Evolutionary conservation across 2,113 vertebrate species (phyloP).

Genomic region (Struthidea cinerea): DNA sequence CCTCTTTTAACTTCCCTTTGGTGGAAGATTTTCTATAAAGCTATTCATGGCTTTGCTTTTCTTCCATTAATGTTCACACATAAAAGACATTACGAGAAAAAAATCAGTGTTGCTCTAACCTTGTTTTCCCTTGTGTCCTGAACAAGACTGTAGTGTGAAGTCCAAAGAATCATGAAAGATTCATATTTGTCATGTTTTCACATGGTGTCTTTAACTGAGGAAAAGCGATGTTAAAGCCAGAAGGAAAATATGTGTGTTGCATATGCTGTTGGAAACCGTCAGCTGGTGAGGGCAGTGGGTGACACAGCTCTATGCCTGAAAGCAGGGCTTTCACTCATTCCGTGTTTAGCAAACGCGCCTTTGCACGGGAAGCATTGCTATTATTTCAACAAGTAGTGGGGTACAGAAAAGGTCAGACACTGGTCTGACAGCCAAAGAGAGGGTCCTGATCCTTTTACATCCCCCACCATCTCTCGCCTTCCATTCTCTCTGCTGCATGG

Average conservation of each 20-base stretch:
- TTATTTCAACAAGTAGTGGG: not conserved
- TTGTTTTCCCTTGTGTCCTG: not conserved
- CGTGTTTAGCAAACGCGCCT: not conserved
- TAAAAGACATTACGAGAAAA: not conserved
- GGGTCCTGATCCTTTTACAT: not conserved
- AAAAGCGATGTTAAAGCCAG: not conserved
- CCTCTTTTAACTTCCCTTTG: not conserved
- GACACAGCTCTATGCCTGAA: not conserved
- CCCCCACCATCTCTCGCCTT: not conserved
- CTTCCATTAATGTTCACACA: not conserved
- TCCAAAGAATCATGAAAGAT: not conserved
- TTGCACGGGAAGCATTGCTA: not conserved
- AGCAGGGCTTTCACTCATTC: not conserved
- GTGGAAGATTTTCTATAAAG: not conserved
- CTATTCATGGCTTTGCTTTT: not conserved
- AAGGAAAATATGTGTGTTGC: not conserved
- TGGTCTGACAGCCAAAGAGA: not conserved
- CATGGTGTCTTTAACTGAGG: not conserved
- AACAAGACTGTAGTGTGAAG: not conserved
- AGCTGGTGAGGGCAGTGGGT: not conserved
- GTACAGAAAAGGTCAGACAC: not conserved
- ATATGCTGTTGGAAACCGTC: not conserved
- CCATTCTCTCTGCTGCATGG: not conserved
- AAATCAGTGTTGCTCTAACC: not conserved
- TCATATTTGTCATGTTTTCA: not conserved